A percentile compares a stretch with the other conserved stretches of the same genome.
Conservation (phyloP, 2,888 invertebrate genomes). For the Tiliacea aurago region DNA sequence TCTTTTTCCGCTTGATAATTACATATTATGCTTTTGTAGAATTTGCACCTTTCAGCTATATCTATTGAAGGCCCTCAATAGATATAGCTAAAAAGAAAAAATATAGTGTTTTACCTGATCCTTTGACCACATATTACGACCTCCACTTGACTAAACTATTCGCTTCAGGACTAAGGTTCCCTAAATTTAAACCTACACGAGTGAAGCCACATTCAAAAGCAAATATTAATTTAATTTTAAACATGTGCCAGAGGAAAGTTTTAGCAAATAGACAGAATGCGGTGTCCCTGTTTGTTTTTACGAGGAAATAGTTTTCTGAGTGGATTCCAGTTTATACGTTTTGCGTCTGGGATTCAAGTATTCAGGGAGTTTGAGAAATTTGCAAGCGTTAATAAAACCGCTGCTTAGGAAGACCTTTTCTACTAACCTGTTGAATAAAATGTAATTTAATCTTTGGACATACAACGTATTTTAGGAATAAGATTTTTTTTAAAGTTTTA, state of each 20-base stretch:
- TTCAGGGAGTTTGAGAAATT: conserved; percentile 28
- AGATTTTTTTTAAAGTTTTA: not conserved
- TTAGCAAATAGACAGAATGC: conserved; percentile 45
- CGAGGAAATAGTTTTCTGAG: conserved; percentile 52
- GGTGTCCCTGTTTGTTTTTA: conserved; percentile 51
- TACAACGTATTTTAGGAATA: not conserved
- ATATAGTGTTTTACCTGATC: too few species aligned
- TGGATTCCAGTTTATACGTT: conserved; percentile 45
- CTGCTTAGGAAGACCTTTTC: conserved; percentile 29
- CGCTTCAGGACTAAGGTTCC: not conserved
- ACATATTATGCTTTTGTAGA: not conserved
- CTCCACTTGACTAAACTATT: conserved; percentile 8
- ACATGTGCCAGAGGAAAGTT: conserved; percentile 45
- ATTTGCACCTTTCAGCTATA: not conserved
- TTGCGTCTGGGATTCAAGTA: conserved; percentile 24
- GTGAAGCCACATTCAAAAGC: conserved; percentile 38
- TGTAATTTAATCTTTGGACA: conserved; percentile 16
- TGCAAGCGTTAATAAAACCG: conserved; percentile 46
- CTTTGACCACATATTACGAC: not conserved
- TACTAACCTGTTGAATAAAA: conserved; percentile 42
- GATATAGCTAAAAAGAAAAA: too few species aligned
- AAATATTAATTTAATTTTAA: conserved; percentile 55
- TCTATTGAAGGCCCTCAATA: not conserved
- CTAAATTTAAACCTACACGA: conserved; percentile 27
- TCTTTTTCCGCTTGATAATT: not conserved